Evolutionary conservation across 2,888 invertebrate genomes (phyloP), one percentile per base, ranked within the genome.

Genomic region (Troides helena): DNA sequence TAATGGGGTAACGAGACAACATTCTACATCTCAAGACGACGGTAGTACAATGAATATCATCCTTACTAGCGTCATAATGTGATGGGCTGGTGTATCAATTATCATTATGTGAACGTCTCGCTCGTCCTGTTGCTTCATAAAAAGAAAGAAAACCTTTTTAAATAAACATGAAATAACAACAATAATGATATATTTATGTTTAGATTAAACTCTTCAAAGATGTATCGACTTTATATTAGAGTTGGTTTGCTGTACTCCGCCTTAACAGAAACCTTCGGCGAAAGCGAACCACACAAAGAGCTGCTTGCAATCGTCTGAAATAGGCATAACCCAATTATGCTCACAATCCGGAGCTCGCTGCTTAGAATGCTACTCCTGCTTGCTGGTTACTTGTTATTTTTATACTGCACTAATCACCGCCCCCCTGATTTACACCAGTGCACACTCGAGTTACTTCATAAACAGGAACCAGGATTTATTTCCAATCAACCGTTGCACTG

Each of bases 261-360:
- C 1, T 46, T 14, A 5, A 53, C 12, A 18, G 7, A 18, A 56
- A 66, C 59, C 58, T 70, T 68, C 70, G 70, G 43, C 46, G 65
- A 69, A 39, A 4, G 30, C 30, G 30, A 30, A 30, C 30, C 58
- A 23, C 23, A 60, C 59, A 70, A 63, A 70, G 66, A 39, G 21
- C 58, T 69, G 68, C 72, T 53, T 69, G 70, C 72, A 74, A 71
- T 74, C 65, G 67, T 67, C 72, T 72, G 67, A 72, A 76, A 75
- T 75, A 74, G 75, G 74, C 74, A 72, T 74, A 75, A 75, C 75
- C 74, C 74, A 74, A 76, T 76, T 74, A 72, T 60, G 58, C 67
- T 65, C 68, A 65, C 70, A 73, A 70, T 68, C 71, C 60, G 65
- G 61, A 67, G 68, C 60, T 72, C 71, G 74, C 39, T 59, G 64